Base-by-base conservation (phyloP, 2,113 vertebrate species). In the Crocuta crocuta region DNA sequence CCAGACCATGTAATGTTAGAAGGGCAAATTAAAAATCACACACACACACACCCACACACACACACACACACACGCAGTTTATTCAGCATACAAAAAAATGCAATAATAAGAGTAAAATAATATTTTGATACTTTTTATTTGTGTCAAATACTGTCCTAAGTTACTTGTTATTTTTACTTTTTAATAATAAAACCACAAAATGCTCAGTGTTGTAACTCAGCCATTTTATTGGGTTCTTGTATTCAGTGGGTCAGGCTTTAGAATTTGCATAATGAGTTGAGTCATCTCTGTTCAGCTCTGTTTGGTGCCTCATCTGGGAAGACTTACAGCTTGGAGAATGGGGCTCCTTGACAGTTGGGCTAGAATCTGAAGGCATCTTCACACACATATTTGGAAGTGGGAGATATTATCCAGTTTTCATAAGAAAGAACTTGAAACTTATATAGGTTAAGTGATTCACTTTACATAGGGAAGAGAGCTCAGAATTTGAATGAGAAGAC, bases 401-500 rank as follows among this genome's bases (percentile, higher is more conserved):
- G 31, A 73, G 39, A 12, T 84, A 53, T 89, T 82, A 73, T 10
- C 6, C 2, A 68, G 16, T 91, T 94, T 85, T 93, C 55, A 84
- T 79, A n/a, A 83, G 84, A 94, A 55, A 91, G 71, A 24, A 93
- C 45, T 48, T 83, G 65, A 91, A 55, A n/a, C 61, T 76, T 31
- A 89, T 16, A 31, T 65, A 71, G 70, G 50, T 95, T 79, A 92
- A 92, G 3, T 81, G 58, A 79, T 85, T 97, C n/a, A n/a, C 23
- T 73, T 91, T 48, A 84, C 21, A 11, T 5, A n/a, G 39, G 23
- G 9, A 94, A 89, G 11, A 76, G 48, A 93, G 13, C 26, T 95
- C 35, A 78, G 53, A 96, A 86, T 53, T 28, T 95, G 26, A 93
- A 53, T 90, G 81, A 28, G 39, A 73, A 24, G 70, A 10, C 7